Evolutionary conservation across 1,140 invertebrate genomes (phyloP).

Genomic region (Caerostris extrusa): DNA sequence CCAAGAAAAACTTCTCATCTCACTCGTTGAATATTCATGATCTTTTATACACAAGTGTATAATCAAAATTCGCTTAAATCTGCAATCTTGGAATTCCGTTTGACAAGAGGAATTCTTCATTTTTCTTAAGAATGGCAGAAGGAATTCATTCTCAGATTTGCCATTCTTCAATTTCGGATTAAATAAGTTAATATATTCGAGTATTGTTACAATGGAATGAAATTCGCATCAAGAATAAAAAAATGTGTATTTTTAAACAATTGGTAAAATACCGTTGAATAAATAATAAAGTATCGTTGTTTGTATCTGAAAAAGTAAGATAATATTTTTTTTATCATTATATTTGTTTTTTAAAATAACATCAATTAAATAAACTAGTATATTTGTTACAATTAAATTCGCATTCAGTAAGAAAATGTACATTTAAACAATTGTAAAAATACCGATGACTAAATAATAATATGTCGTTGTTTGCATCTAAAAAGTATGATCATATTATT

Average conservation of each 20-base stretch:
- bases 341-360: too few species aligned
- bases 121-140: neutral
- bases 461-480: neutral
- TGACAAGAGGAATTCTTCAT: slow-evolving; percentile 15
- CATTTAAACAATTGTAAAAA: too few species aligned
- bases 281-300: neutral
- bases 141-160: neutral
- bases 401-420: too few species aligned
- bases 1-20: neutral
- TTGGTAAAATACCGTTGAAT: neutral
- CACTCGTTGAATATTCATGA: slow-evolving; percentile 19
- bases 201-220: neutral
- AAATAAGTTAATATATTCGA: neutral
- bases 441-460: too few species aligned
- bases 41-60: neutral
- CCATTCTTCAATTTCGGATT: neutral
- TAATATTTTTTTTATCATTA: too few species aligned
- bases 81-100: neutral
- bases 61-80: slow-evolving; percentile 23
- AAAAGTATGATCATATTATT: neutral
- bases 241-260: slow-evolving; percentile 5
- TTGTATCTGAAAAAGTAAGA: neutral
- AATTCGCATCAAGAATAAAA: neutral
- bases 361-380: too few species aligned
- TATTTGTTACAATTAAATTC: too few species aligned